Conservation (phyloP, 1,140 invertebrate genomes). For the Olivierus martensii region DNA sequence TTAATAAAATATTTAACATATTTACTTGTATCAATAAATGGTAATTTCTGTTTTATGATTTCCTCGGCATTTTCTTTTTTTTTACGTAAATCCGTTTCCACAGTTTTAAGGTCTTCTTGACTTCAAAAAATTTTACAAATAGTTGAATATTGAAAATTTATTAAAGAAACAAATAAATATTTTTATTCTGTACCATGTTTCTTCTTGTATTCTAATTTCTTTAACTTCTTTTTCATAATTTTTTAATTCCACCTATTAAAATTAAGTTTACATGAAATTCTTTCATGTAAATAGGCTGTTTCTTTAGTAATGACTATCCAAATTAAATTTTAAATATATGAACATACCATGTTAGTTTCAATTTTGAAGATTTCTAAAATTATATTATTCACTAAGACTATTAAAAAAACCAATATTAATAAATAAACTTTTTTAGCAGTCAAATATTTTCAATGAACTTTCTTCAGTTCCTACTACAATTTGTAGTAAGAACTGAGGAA, state of each 20-base stretch:
- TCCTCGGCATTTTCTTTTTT: slow-evolving; percentile 1
- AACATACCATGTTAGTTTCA: no score
- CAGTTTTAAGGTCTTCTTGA: neutral
- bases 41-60: slow-evolving; percentile 5
- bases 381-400: no score
- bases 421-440: no score
- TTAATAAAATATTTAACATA: no score
- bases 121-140: neutral
- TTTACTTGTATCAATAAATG: slow-evolving; percentile 12
- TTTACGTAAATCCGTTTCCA: neutral
- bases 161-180: neutral
- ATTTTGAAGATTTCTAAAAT: no score
- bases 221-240: slow-evolving; percentile 28
- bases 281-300: no score
- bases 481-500: no score
- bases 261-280: slow-evolving; percentile 1
- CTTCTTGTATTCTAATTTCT: slow-evolving; percentile 24
- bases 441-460: no score
- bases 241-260: slow-evolving; percentile 27
- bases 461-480: no score
- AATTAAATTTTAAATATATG: no score
- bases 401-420: no score
- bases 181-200: slow-evolving; percentile 26
- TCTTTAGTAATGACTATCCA: no score
- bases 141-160: neutral